phyloP scores from a whole-genome alignment of 2,888 invertebrate genomes.

The Bhutanitis thaidina region DNA sequence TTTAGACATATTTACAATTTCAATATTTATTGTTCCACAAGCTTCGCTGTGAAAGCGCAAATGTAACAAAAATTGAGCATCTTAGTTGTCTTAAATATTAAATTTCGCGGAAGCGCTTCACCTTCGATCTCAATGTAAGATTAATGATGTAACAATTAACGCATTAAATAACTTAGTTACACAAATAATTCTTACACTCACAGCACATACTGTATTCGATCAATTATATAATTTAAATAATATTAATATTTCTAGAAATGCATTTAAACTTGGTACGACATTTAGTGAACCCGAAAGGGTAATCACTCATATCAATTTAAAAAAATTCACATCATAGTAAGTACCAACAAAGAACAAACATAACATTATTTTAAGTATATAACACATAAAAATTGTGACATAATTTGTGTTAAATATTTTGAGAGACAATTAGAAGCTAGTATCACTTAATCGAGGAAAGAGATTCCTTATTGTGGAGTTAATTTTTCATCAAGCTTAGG shows the following conservation, averaged over 20 bases:
- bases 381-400: constrained; percentile 72
- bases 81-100: constrained; percentile 46
- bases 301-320: constrained; percentile 50
- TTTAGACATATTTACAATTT: constrained; percentile 74
- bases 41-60: constrained; percentile 73
- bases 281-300: constrained; percentile 39
- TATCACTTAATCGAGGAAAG: constrained; percentile 78
- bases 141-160: constrained; percentile 64
- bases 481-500: constrained; percentile 40
- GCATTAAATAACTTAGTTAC: constrained; percentile 74
- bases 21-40: constrained; percentile 51
- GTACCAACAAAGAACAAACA: constrained; percentile 75
- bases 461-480: constrained; percentile 67
- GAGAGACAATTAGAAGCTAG: constrained; percentile 75
- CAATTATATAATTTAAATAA: constrained; percentile 71
- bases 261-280: constrained; percentile 77
- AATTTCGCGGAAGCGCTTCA: constrained; percentile 55
- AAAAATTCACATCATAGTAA: constrained; percentile 48
- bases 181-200: constrained; percentile 68
- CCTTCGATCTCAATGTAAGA: constrained; percentile 45
- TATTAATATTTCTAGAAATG: constrained; percentile 78
- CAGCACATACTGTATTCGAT: constrained; percentile 69
- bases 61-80: constrained; percentile 70
- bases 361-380: constrained; percentile 62
- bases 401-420: constrained; percentile 71